Percentiles rank a stretch among this genome's conserved stretches.
phyloP scores from a whole-genome alignment of 2,113 vertebrate species.

The Trogon melanurus region DNA sequence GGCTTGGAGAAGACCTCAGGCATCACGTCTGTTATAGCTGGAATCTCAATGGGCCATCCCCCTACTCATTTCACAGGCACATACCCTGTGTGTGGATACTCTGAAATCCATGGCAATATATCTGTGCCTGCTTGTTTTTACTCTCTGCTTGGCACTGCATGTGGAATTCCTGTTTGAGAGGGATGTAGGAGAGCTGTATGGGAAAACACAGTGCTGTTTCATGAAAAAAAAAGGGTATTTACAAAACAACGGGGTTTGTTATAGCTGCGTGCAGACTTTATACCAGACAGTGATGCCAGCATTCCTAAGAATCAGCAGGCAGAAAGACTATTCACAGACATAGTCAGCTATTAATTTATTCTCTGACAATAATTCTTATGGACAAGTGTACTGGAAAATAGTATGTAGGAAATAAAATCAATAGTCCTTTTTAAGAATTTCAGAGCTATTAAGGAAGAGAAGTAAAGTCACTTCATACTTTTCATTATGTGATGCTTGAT shows the following conservation, averaged over 20 bases:
- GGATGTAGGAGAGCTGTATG: neutral
- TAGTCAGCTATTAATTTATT: constrained; percentile 43
- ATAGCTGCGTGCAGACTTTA: constrained; percentile 24
- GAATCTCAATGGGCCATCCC: accelerated
- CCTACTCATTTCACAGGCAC: neutral
- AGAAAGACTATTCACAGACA: constrained; percentile 32
- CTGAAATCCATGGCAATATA: neutral
- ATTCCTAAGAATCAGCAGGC: constrained; percentile 33
- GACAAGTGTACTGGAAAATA: constrained; percentile 3
- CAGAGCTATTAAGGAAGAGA: neutral
- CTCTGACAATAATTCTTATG: constrained; percentile 4
- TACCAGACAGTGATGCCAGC: neutral
- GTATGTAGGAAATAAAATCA: constrained; percentile 46
- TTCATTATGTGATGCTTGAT: constrained; percentile 21
- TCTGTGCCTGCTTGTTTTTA: neutral
- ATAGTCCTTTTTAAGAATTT: constrained; percentile 16
- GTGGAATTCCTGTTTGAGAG: neutral
- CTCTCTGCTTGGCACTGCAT: neutral
- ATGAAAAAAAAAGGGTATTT: constrained; percentile 53
- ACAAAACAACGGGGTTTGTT: constrained; percentile 49
- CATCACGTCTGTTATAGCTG: neutral
- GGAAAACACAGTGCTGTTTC: neutral
- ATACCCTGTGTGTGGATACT: neutral
- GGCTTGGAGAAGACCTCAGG: neutral
- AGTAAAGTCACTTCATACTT: neutral